Evolutionary conservation across 2,888 invertebrate species (phyloP).

Genomic region (Hirtodrosophila confusa): DNA sequence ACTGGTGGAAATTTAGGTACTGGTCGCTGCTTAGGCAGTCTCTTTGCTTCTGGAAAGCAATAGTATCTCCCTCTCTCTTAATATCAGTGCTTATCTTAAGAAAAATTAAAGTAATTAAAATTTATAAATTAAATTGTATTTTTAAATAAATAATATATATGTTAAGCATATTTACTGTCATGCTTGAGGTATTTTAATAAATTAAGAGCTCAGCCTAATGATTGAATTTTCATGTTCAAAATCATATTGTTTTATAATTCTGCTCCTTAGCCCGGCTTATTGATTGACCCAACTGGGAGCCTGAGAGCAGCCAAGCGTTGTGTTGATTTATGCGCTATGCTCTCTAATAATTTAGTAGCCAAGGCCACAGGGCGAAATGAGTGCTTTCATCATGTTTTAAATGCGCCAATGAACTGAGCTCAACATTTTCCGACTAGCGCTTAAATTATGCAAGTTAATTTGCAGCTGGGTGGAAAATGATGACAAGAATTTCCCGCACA

Average conservation of each 20-base stretch:
- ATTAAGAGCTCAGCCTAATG: conserved; percentile 1
- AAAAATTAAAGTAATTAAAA: too few species aligned
- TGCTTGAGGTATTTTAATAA: conserved; percentile 10
- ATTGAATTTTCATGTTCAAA: conserved; percentile 16
- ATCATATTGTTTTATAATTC: conserved; percentile 43
- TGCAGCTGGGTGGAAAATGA: conserved; percentile 69
- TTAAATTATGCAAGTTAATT: conserved; percentile 79
- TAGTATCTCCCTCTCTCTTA: too few species aligned
- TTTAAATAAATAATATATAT: too few species aligned
- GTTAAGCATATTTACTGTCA: too few species aligned
- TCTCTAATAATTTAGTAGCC: conserved; percentile 60
- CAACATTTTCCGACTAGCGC: conserved; percentile 63
- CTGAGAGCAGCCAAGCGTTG: conserved; percentile 27
- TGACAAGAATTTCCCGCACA: conserved; percentile 70
- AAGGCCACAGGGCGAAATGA: conserved; percentile 50
- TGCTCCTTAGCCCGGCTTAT: conserved; percentile 15
- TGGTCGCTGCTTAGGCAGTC: too few species aligned
- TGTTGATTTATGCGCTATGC: conserved; percentile 59
- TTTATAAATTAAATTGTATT: too few species aligned
- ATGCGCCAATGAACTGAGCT: conserved; percentile 65
- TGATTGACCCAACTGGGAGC: conserved; percentile 36
- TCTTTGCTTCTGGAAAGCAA: too few species aligned
- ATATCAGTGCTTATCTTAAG: too few species aligned
- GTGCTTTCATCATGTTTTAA: conserved; percentile 60
- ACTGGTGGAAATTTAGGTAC: too few species aligned